Conservation (phyloP, 1,140 invertebrate genomes). For the Diorhabda carinulata region DNA sequence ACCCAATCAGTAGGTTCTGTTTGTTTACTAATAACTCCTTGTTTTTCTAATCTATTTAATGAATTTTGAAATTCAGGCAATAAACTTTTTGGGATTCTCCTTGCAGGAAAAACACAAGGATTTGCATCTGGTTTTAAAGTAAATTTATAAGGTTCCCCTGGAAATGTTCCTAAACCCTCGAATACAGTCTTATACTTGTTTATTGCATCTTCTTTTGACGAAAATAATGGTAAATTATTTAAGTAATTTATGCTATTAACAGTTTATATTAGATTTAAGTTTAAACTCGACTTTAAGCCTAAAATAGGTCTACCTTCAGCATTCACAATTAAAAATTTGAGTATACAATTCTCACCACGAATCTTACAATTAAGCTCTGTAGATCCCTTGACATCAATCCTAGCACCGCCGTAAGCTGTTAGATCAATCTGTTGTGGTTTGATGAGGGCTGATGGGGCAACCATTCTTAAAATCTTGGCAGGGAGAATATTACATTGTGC, state of each 20-base stretch:
- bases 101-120: background rate
- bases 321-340: no score
- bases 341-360: no score
- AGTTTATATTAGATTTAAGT: background rate
- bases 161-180: background rate
- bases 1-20: background rate
- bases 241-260: background rate
- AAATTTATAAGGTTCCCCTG: background rate
- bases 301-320: background rate
- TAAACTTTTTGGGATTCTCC: background rate
- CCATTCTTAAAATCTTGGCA: no score
- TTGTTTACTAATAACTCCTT: background rate
- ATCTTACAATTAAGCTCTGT: no score
- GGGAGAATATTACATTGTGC: no score
- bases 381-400: no score
- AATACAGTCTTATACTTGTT: background rate
- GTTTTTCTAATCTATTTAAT: background rate
- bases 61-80: background rate
- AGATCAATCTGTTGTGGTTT: no score
- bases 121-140: background rate
- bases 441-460: no score
- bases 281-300: background rate
- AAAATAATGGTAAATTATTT: no score
- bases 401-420: no score
- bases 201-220: no score